Base-by-base conservation (phyloP, 2,888 invertebrate species). In the Xylophagus ater region DNA sequence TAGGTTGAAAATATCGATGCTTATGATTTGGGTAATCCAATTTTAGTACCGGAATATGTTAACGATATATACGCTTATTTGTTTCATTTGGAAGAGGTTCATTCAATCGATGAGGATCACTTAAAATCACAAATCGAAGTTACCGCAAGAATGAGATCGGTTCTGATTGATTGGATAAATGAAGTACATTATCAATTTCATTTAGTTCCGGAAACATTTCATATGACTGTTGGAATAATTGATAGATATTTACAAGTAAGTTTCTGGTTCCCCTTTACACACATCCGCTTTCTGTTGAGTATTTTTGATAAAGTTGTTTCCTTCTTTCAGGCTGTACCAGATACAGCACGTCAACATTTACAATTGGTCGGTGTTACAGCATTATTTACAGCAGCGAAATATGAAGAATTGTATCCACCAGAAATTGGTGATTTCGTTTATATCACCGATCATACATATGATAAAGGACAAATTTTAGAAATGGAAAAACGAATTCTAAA, bases 131-230 rank as follows among this genome's bases (percentile, higher is more conserved):
- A 83, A 63, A 65, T 48, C 30, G 62, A 65, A 47, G 51, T 93
- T 9, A 84, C 82, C 9, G 73, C 82, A 2, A 80, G 78, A 53
- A 96, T 96, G 93, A 74, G 96, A 45, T 70, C 81, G 10, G 82
- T 92, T 33, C 71, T 97, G 12, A 72, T 96, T 43, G 90, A 96
- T 60, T 97, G 96, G 96, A 69, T 97, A 37, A 82, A 89, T 12
- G 90, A 92, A 55, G 90, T 96, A 7, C 90, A 92, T 51, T 67
- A 73, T 34, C 83, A 88, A 56, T 96, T 93, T 63, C 79, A 79
- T 46, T 69, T 93, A 37, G 67, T 81, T 13, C 75, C 83, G 38
- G 97, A 97, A 65, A 94, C 94, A 7, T 76, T 93, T 44, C 89
- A 90, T 59, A 67, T 94, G 54, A 79, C 89, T 39, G 77, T 94